Base-by-base conservation (phyloP, 2,888 invertebrate genomes). In the Ectropis crepuscularia region DNA sequence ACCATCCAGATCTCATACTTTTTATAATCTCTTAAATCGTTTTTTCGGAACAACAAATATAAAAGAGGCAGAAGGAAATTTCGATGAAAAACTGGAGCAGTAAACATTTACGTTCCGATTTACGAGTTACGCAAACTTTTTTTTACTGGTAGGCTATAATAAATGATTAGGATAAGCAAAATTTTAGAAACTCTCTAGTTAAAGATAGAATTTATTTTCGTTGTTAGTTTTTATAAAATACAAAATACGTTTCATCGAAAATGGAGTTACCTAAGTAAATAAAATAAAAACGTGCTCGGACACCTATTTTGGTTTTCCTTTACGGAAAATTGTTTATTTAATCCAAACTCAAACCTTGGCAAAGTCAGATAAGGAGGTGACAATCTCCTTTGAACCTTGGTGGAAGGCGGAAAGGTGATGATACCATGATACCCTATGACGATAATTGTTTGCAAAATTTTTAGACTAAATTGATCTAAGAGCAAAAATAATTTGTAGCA, bases 301-400 rank as follows among this genome's bases (percentile, higher is more conserved):
- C 41, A 41, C 11, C 10, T 49, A 41, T 46, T 42, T 49, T 36
- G 12, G 46, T 10, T 38, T 46, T 57, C 16, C 12, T 49, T 5
- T n/a, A n/a, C 43, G 47, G 58, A 16, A 28, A 61, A 50, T 38
- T 59, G 55, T 61, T 65, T 60, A 46, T 39, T 11, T 36, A 47
- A 46, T 53, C 47, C 47, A 16, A 43, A n/a, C 28, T 54, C 47
- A 11, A 43, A 41, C 50, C 45, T 51, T 65, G 62, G 46, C 12
- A 43, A 39, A 8, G 43, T 11, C 42, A 53, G 69, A 67, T 67
- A 69, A 67, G 57, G 55, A 48, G 28, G 53, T 58, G 51, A 37
- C 37, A 53, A 53, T 28, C 48, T 50, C 60, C 57, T 53, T 45
- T 60, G 16, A 60, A 55, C 63, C 59, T 57, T 65, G 39, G 11